Evolutionary conservation across 2,888 invertebrate genomes (phyloP).

Genomic region (Octonoba sinensis): DNA sequence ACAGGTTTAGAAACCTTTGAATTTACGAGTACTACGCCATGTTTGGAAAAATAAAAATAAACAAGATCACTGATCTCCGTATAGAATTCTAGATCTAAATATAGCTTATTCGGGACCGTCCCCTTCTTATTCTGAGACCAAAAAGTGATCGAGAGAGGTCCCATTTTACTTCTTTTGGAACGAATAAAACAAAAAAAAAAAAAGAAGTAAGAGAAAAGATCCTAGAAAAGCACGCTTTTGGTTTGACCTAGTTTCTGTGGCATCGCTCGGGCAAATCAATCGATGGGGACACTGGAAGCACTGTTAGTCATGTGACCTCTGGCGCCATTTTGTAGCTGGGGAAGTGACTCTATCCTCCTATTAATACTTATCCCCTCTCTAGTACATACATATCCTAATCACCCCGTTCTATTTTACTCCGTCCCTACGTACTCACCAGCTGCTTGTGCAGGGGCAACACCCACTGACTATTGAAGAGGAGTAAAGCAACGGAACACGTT

Average conservation of each 20-base stretch:
- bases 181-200: background rate
- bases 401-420: slow-evolving; percentile 11
- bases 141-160: slow-evolving; percentile 10
- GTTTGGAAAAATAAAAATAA: too few species aligned
- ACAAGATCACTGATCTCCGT: too few species aligned
- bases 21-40: too few species aligned
- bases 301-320: slow-evolving; percentile 60
- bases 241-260: slow-evolving; percentile 58
- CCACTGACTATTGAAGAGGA: slow-evolving; percentile 3
- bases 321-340: slow-evolving; percentile 53
- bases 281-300: slow-evolving; percentile 58
- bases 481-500: too few species aligned
- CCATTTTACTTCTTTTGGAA: slow-evolving; percentile 18
- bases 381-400: slow-evolving; percentile 38
- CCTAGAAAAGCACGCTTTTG: slow-evolving; percentile 41
- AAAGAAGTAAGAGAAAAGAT: slow-evolving; percentile 1
- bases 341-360: slow-evolving; percentile 35
- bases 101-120: background rate
- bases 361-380: slow-evolving; percentile 36
- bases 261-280: slow-evolving; percentile 54
- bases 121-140: background rate
- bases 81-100: slow-evolving; percentile 3
- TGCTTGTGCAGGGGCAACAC: slow-evolving; percentile 22
- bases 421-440: slow-evolving; percentile 6
- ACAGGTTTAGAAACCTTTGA: too few species aligned